These are phyloP conservation scores for Periophthalmus magnuspinnatus DNA, from an alignment of 2,797 vertebrate genomes.

Conservation along the genomic window DNA sequence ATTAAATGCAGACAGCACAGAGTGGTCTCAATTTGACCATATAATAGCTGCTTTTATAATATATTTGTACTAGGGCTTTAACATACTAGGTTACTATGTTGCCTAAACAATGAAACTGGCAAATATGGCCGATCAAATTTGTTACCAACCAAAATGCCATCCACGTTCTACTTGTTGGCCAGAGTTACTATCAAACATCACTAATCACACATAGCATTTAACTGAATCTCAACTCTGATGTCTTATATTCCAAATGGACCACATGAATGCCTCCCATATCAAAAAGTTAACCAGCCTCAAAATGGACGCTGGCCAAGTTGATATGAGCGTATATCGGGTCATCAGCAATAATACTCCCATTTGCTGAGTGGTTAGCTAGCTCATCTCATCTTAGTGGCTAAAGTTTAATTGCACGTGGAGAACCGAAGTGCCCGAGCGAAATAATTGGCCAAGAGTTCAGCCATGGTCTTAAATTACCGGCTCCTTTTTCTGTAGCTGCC, in stretches of 20 bases:
- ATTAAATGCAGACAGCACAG: no score
- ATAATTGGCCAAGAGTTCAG: slow-evolving; percentile 70
- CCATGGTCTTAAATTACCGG: slow-evolving; percentile 51
- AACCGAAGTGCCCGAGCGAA: slow-evolving; percentile 57
- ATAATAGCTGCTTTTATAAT: no score
- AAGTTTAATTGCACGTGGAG: slow-evolving; percentile 62
- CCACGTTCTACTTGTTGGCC: background rate
- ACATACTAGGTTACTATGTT: no score
- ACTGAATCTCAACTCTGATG: background rate
- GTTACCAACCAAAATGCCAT: background rate
- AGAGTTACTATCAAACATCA: background rate
- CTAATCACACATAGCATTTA: background rate
- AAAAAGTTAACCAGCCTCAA: slow-evolving; percentile 28
- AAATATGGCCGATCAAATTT: no score
- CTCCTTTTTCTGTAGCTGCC: slow-evolving; percentile 25
- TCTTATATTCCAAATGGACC: background rate
- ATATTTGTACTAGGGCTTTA: no score
- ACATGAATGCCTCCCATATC: background rate
- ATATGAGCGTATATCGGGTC: slow-evolving; percentile 34
- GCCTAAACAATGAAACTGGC: no score
- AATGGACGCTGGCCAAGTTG: slow-evolving; percentile 19
- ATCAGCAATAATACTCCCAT: slow-evolving; percentile 72
- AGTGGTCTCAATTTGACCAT: no score
- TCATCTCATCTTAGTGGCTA: slow-evolving; percentile 50
- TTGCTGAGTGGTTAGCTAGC: slow-evolving; percentile 59